phyloP scores from a whole-genome alignment of 1,140 invertebrate species.

The Saxidomus purpurata region DNA sequence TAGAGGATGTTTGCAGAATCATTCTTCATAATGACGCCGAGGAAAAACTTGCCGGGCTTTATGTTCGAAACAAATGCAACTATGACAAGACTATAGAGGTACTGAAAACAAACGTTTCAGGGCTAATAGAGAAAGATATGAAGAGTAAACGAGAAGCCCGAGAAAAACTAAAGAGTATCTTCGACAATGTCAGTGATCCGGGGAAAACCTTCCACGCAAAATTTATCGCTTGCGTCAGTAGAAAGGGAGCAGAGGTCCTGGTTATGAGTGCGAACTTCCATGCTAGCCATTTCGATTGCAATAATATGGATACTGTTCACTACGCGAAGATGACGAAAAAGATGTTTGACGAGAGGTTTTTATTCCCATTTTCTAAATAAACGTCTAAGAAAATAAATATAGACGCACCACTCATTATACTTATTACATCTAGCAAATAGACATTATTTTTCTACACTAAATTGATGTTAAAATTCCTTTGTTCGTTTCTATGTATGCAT shows the following conservation, averaged over 20 bases:
- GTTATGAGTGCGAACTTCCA: conserved; percentile 78
- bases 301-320: conserved; percentile 70
- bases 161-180: background rate
- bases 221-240: conserved; percentile 76
- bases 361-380: background rate
- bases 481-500: too few species aligned
- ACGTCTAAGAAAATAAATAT: too few species aligned
- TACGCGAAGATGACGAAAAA: conserved; percentile 71
- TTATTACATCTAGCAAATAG: too few species aligned
- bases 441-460: too few species aligned
- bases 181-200: conserved; percentile 61
- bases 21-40: conserved; percentile 74
- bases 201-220: conserved; percentile 73
- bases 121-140: background rate
- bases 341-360: conserved; percentile 1
- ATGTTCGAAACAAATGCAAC: conserved; percentile 73
- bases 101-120: conserved; percentile 28
- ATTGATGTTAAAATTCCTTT: too few species aligned
- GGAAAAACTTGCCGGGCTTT: conserved; percentile 76
- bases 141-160: background rate
- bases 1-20: conserved; percentile 75
- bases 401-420: too few species aligned
- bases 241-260: conserved; percentile 73
- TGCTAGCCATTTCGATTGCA: conserved; percentile 73
- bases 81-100: conserved; percentile 68